Conservation (phyloP, 2,797 vertebrate genomes). For the Leucoraja ocellata region DNA sequence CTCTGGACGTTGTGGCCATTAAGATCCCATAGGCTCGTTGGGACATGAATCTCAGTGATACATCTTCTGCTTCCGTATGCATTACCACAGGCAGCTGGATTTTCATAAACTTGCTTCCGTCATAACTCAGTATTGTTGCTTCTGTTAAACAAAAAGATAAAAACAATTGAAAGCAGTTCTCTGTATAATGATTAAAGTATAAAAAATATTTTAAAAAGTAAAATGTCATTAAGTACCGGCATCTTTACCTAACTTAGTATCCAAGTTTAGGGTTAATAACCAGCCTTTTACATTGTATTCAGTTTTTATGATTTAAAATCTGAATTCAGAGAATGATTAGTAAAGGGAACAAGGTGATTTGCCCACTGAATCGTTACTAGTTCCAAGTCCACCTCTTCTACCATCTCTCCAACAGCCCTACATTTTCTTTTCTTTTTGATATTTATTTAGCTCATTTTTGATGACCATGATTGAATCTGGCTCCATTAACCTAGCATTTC, state of each 20-base stretch:
- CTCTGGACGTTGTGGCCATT: constrained; percentile 90
- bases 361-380: too few species aligned
- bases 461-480: too few species aligned
- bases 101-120: constrained; percentile 98
- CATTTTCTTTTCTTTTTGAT: too few species aligned
- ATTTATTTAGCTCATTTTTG: too few species aligned
- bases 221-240: too few species aligned
- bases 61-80: constrained; percentile 94
- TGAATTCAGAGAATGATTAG: too few species aligned
- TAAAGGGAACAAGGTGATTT: too few species aligned
- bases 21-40: constrained; percentile 90
- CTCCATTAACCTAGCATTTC: too few species aligned
- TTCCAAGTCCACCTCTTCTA: too few species aligned
- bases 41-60: constrained; percentile 88
- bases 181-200: not conserved
- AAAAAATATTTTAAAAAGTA: not conserved
- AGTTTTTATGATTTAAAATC: not conserved
- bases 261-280: too few species aligned
- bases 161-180: not conserved
- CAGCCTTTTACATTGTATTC: not conserved
- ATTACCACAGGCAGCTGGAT: constrained; percentile 91
- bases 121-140: constrained; percentile 89
- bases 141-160: constrained; percentile 57
- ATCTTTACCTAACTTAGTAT: too few species aligned
- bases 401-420: too few species aligned